Percentiles rank a stretch among this genome's conserved stretches.
Conservation (phyloP, 2,113 vertebrate species). For the Cebus imitator region DNA sequence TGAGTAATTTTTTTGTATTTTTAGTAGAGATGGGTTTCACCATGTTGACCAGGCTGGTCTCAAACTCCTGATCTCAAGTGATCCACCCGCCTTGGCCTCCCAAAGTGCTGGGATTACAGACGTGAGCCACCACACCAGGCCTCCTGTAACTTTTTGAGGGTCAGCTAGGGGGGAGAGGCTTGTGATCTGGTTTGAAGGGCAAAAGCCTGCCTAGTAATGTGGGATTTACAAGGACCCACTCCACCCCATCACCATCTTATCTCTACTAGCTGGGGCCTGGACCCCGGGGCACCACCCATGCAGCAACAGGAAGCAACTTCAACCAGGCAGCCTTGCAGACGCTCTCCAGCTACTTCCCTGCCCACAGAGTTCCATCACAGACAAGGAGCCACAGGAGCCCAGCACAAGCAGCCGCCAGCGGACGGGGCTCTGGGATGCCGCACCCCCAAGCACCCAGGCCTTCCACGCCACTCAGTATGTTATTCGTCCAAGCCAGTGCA, state of each 20-base stretch:
- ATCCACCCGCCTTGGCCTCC: no score
- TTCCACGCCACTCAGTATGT: not conserved
- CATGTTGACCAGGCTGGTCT: no score
- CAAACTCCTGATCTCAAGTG: no score
- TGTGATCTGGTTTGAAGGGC: not conserved
- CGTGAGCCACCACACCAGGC: no score
- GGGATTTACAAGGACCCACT: not conserved
- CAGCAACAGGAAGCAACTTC: not conserved
- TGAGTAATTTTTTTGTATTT: no score
- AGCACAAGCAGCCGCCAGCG: not conserved
- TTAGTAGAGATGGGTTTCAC: no score
- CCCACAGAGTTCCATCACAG: not conserved
- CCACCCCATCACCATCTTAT: not conserved
- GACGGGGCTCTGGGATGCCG: not conserved
- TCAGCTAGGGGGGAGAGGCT: not conserved
- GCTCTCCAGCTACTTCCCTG: not conserved
- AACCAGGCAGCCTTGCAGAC: not conserved
- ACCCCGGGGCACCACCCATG: fast-evolving
- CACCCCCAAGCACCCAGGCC: fast-evolving
- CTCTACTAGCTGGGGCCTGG: not conserved
- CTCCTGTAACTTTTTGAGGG: not conserved
- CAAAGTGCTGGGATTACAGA: no score
- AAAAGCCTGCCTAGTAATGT: not conserved
- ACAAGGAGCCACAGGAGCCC: not conserved
- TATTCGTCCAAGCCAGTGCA: not conserved